A percentile compares a stretch with the other conserved stretches of the same genome.
Evolutionary conservation across 2,888 invertebrate species (phyloP).

Genomic region (Eumacrocentrus americanus): DNA sequence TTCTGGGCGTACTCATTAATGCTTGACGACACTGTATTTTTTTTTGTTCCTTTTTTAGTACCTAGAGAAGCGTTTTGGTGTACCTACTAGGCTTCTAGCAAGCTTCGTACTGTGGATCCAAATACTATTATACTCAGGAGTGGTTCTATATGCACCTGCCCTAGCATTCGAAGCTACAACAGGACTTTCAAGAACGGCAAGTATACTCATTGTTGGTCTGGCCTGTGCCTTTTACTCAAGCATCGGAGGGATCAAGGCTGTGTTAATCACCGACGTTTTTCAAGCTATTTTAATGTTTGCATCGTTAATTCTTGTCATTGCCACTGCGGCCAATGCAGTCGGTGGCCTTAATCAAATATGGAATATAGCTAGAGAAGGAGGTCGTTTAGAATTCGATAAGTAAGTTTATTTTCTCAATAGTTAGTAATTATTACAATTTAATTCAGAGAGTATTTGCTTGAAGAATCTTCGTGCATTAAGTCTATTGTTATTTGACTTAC

Average conservation of each 20-base stretch:
- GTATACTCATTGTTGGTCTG: constrained; percentile 75
- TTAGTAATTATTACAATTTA: too few relatives aligned
- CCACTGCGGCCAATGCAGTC: constrained; percentile 72
- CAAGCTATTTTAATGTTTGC: constrained; percentile 86
- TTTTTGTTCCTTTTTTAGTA: constrained; percentile 69
- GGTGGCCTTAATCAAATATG: constrained; percentile 77
- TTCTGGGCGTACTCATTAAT: too few relatives aligned
- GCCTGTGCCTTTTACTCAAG: constrained; percentile 88
- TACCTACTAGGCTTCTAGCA: constrained; percentile 75
- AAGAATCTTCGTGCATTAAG: background rate
- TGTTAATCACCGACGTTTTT: constrained; percentile 84
- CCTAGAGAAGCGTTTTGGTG: constrained; percentile 85
- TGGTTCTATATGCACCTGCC: constrained; percentile 93
- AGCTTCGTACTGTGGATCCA: constrained; percentile 87
- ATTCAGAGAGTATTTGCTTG: too few relatives aligned
- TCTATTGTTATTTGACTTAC: constrained; percentile 24
- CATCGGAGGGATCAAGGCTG: constrained; percentile 90
- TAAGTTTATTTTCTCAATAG: constrained; percentile 53
- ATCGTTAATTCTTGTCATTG: constrained; percentile 79
- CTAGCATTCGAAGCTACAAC: constrained; percentile 87
- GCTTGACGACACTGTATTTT: background rate
- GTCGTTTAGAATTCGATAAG: constrained; percentile 75
- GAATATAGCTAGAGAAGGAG: constrained; percentile 71
- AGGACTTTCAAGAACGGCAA: constrained; percentile 74
- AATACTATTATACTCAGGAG: constrained; percentile 88